A percentile compares a stretch with the other conserved stretches of the same genome.
Conservation (phyloP, 2,113 vertebrate species). For the Odontophorus gujanensis region DNA sequence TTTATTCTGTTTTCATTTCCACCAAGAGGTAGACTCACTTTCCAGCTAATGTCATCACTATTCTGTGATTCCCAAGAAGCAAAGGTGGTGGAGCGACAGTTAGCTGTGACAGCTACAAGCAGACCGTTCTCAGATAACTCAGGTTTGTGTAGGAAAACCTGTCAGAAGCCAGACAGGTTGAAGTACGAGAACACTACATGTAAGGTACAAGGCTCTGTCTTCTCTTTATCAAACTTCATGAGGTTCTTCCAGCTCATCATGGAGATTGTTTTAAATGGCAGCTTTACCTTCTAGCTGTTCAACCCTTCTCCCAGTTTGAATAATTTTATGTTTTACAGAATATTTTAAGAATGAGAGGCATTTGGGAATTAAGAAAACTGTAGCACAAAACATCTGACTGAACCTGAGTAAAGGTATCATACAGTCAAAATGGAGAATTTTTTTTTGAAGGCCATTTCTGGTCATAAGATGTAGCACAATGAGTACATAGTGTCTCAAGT, state of each 20-base stretch:
- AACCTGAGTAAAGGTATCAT: neutral
- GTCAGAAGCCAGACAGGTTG: slow-evolving; percentile 50
- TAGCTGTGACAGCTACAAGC: slow-evolving; percentile 32
- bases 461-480: neutral
- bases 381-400: neutral
- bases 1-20: neutral
- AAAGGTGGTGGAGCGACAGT: neutral
- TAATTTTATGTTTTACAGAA: slow-evolving; percentile 12
- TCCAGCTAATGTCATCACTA: neutral
- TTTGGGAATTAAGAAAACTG: neutral
- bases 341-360: neutral
- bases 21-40: neutral
- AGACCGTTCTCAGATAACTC: slow-evolving; percentile 38
- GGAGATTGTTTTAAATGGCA: neutral
- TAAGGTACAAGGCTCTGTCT: fast-evolving
- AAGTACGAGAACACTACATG: neutral
- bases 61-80: neutral
- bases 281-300: slow-evolving; percentile 29
- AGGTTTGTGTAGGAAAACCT: slow-evolving; percentile 27
- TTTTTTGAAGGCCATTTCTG: neutral
- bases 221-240: neutral
- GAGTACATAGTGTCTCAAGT: neutral
- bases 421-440: neutral
- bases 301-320: slow-evolving; percentile 10
- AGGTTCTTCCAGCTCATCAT: neutral